These are phyloP conservation scores for Aphidius ervi DNA, from an alignment of 1,140 invertebrate genomes.

Conservation along the genomic window DNA sequence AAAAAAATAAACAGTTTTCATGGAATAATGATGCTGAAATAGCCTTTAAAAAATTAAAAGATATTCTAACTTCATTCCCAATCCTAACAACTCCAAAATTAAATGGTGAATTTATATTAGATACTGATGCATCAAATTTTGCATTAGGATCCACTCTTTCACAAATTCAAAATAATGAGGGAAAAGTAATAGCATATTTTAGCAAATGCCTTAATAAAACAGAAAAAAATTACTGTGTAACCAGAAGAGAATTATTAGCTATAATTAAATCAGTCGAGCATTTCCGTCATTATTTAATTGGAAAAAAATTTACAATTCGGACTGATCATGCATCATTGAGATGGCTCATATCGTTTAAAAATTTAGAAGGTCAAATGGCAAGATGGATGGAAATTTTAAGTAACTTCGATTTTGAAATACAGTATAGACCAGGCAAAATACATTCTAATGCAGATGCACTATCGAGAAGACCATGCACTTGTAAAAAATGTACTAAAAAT, in stretches of 20 bases:
- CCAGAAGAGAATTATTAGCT: constrained; percentile 29
- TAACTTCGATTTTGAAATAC: constrained; percentile 21
- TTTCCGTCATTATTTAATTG: constrained; percentile 28
- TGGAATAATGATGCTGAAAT: constrained; percentile 14
- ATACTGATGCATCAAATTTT: too few species aligned
- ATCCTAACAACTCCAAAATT: neutral
- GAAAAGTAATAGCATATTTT: constrained; percentile 17
- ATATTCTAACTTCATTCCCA: constrained; percentile 1
- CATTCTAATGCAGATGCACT: neutral
- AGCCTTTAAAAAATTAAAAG: constrained; percentile 16
- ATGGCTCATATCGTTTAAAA: constrained; percentile 36
- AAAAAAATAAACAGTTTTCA: constrained; percentile 18
- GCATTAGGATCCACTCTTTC: neutral
- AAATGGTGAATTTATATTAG: constrained; percentile 8
- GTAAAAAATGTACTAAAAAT: constrained; percentile 4
- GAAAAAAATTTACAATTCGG: constrained; percentile 24
- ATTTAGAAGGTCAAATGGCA: constrained; percentile 29
- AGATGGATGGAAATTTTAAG: constrained; percentile 27
- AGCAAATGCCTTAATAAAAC: constrained; percentile 5
- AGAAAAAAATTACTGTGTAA: constrained; percentile 33
- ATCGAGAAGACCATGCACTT: constrained; percentile 20
- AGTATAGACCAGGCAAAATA: too few species aligned
- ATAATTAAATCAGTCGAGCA: constrained; percentile 28
- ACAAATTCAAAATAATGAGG: constrained; percentile 6
- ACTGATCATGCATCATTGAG: constrained; percentile 32